A percentile compares a stretch with the other conserved stretches of the same genome.
These are phyloP conservation scores for Mythimna lalbum DNA, from an alignment of 2,888 invertebrate species.

Conservation along the genomic window DNA sequence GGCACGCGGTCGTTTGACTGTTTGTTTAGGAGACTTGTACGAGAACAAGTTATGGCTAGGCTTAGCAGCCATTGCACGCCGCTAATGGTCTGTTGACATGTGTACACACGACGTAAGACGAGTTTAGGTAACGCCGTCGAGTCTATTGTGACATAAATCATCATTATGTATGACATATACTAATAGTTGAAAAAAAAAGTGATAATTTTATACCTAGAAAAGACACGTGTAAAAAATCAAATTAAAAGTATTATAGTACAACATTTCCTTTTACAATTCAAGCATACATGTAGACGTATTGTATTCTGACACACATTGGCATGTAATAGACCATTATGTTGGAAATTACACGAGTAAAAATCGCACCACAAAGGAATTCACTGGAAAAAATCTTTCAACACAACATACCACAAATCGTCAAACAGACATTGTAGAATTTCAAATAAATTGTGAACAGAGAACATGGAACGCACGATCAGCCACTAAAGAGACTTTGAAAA, in stretches of 20 bases:
- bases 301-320: conserved; percentile 17
- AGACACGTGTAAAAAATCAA: conserved; percentile 2
- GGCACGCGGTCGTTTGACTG: conserved; percentile 78
- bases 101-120: conserved; percentile 40
- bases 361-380: conserved; percentile 38
- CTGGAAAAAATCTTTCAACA: conserved; percentile 56
- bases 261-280: conserved; percentile 10
- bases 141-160: conserved; percentile 30
- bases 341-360: conserved; percentile 28
- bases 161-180: neutral
- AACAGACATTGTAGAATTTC: conserved; percentile 50
- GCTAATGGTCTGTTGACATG: conserved; percentile 65
- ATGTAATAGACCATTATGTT: conserved; percentile 43
- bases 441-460: conserved; percentile 58
- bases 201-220: neutral
- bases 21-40: conserved; percentile 77
- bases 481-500: conserved; percentile 68
- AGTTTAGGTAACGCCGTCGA: conserved; percentile 7
- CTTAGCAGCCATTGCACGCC: conserved; percentile 60
- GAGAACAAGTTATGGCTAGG: conserved; percentile 65
- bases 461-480: conserved; percentile 64
- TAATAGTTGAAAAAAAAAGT: neutral
- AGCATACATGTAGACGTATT: conserved; percentile 15
- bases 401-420: conserved; percentile 59
- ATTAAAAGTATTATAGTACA: conserved; percentile 4